These are phyloP conservation scores for Dasyprocta punctata DNA, from an alignment of 2,113 vertebrate species.

Conservation along the genomic window DNA sequence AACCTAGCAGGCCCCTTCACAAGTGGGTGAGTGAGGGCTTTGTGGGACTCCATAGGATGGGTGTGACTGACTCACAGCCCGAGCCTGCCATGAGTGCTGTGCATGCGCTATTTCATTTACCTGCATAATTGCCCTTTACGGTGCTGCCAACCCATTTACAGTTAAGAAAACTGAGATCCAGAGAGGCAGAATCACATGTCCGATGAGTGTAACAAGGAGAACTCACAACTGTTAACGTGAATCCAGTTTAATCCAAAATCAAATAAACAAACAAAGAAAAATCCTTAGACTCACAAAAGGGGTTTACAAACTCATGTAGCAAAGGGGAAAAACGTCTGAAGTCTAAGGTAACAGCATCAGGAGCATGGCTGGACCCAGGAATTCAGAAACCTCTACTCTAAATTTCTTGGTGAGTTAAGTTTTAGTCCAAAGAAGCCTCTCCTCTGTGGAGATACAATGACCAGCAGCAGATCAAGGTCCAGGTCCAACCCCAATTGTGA, in stretches of 20 bases:
- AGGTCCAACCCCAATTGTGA: not conserved
- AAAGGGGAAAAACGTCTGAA: not conserved
- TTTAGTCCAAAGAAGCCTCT: not conserved
- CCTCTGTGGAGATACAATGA: not conserved
- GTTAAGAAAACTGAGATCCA: not conserved
- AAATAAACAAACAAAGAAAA: not conserved
- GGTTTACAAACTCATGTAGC: not conserved
- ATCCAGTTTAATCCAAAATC: not conserved
- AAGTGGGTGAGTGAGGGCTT: too few species aligned
- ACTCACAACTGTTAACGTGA: not conserved
- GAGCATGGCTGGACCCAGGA: not conserved
- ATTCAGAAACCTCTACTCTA: not conserved
- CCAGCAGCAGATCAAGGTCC: not conserved
- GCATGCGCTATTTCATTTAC: not conserved
- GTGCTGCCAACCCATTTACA: not conserved
- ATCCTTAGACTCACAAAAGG: not conserved
- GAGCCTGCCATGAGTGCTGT: not conserved
- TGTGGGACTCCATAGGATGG: not conserved
- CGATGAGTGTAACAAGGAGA: not conserved
- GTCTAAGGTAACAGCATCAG: not conserved
- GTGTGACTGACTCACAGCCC: rapidly evolving
- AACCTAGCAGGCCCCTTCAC: not conserved
- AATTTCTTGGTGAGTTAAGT: not conserved
- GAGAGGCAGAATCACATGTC: not conserved
- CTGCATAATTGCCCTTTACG: not conserved